These are phyloP conservation scores for Hormaphis cornu DNA, from an alignment of 1,140 invertebrate genomes.

Conservation along the genomic window DNA sequence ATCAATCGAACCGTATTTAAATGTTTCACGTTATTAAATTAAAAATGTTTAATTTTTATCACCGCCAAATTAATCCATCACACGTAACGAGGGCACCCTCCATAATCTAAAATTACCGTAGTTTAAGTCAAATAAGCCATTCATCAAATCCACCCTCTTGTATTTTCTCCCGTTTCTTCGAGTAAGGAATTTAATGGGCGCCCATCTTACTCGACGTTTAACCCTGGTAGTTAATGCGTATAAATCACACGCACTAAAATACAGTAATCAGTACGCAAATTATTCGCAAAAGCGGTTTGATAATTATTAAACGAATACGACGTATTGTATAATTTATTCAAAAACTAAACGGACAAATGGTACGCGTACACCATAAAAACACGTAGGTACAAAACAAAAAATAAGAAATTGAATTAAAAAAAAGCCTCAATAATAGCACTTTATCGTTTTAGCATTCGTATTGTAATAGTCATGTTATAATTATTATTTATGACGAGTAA, in stretches of 20 bases:
- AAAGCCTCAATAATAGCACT: too few species aligned
- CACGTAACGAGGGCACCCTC: not conserved
- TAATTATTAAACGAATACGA: too few species aligned
- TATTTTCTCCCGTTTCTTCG: not conserved
- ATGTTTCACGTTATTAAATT: not conserved
- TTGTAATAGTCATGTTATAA: too few species aligned
- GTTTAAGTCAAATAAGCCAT: constrained; percentile 19
- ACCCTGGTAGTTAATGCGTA: too few species aligned
- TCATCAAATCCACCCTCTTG: not conserved
- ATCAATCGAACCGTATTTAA: not conserved
- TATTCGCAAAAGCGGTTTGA: too few species aligned
- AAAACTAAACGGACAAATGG: too few species aligned
- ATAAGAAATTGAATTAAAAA: too few species aligned
- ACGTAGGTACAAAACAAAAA: too few species aligned
- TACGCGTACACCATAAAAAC: too few species aligned
- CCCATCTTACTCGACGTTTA: not conserved
- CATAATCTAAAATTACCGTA: not conserved
- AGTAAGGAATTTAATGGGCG: not conserved
- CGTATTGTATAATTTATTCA: too few species aligned
- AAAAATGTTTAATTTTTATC: not conserved
- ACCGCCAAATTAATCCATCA: not conserved
- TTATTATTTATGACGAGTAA: too few species aligned
- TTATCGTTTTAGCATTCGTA: too few species aligned
- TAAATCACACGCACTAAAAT: not conserved
- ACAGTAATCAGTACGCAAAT: not conserved